Conservation (phyloP, 1,140 invertebrate species). For the Pseudomyrmex dendroicus region DNA sequence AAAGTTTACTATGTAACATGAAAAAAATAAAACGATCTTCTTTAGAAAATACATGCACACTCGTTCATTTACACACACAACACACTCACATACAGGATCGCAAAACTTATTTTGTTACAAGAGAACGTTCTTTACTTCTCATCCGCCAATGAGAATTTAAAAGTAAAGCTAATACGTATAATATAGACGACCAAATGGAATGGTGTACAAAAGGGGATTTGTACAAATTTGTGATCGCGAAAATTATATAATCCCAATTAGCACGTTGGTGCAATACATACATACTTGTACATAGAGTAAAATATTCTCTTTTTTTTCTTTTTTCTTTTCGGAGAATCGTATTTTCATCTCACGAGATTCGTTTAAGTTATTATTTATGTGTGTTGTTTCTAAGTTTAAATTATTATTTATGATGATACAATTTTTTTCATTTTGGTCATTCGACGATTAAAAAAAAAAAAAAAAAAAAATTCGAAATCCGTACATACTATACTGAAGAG, state of each 20-base stretch:
- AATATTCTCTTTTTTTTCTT: constrained; percentile 10
- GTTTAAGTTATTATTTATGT: constrained; percentile 58
- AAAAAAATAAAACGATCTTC: background rate
- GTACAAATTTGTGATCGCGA: constrained; percentile 70
- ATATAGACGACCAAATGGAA: constrained; percentile 67
- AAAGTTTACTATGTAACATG: no score
- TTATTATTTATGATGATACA: no score
- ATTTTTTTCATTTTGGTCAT: constrained; percentile 12
- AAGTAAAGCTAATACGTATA: constrained; percentile 64
- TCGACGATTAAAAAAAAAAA: background rate
- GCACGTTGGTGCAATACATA: constrained; percentile 36
- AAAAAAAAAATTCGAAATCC: background rate
- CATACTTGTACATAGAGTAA: constrained; percentile 68
- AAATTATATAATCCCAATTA: constrained; percentile 58
- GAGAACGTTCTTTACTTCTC: constrained; percentile 54
- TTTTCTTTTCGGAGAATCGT: constrained; percentile 46
- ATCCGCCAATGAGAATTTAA: constrained; percentile 47
- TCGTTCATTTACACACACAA: background rate
- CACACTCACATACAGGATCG: constrained; percentile 32
- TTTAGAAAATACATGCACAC: constrained; percentile 33
- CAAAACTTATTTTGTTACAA: constrained; percentile 73
- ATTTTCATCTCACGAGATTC: constrained; percentile 38
- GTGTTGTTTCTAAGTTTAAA: no score
- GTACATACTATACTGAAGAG: background rate
- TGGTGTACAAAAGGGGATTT: constrained; percentile 67